These are phyloP conservation scores for Oreochromis aureus DNA, from an alignment of 2,113 vertebrate genomes.

Conservation along the genomic window DNA sequence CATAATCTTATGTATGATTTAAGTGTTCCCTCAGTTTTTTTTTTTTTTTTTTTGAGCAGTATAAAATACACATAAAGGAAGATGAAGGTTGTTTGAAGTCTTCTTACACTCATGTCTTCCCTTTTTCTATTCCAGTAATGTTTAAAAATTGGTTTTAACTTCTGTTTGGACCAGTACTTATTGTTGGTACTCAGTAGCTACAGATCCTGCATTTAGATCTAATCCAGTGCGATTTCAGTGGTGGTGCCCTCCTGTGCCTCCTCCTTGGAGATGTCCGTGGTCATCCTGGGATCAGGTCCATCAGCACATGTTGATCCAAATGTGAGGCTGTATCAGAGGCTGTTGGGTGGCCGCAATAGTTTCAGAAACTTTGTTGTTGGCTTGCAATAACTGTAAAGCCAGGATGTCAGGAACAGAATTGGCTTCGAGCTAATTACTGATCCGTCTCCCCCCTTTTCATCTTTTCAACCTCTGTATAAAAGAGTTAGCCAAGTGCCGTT, in stretches of 20 bases:
- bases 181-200: background rate
- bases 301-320: background rate
- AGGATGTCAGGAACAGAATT: background rate
- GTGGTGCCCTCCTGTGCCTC: background rate
- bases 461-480: background rate
- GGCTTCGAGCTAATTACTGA: conserved; percentile 3
- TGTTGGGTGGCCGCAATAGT: background rate
- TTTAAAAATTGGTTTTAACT: background rate
- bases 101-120: background rate
- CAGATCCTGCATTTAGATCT: background rate
- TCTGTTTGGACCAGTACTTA: background rate
- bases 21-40: background rate
- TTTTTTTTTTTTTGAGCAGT: background rate
- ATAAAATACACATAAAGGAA: background rate
- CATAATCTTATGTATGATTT: accelerated
- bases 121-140: background rate
- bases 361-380: background rate
- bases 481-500: background rate
- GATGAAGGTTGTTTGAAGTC: background rate
- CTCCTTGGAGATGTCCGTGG: background rate
- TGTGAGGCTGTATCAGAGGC: background rate
- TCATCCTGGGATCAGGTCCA: background rate
- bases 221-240: background rate
- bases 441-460: background rate
- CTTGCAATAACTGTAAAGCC: background rate